Evolutionary conservation across 2,113 vertebrate species (phyloP), one percentile per base, ranked within the genome.

Genomic region (Apodemus sylvaticus): DNA sequence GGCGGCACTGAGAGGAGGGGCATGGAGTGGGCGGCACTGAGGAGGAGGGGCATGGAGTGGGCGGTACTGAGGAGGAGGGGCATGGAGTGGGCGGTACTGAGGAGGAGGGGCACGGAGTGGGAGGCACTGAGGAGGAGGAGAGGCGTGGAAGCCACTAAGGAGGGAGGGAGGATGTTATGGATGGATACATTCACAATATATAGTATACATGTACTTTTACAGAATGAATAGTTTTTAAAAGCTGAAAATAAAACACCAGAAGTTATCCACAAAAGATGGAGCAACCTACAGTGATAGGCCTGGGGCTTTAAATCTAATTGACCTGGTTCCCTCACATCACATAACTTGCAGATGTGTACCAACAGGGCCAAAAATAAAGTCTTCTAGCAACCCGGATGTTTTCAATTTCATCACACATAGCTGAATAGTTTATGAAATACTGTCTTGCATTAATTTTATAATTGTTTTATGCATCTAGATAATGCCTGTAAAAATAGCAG

Each of bases 401-500:
- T 93, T 64, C 71, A 24, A 45, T 62, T 48, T 87, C 19, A 89
- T 86, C 5, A 53, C 39, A 78, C 51, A 36, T 73, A 86, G 55
- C n/a, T 92, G 20, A 94, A 88, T 64, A 36, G 2, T 45, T 89
- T 86, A 89, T n/a, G 34, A 70, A 90, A 79, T 93, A 66, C 16
- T 83, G 11, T 36, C 45, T 70, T 51, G 48, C 1, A 34, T 82
- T 77, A 81, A 42, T 92, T 62, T 45, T 86, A 36, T 82, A 68
- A 92, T 60, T 81, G 14, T 66, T 77, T 91, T 64, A 86, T 8
- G 73, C 93, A 88, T 51, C 53, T 45, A 87, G 87, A 92, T 53
- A 73, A 36, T 20, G 73, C 45, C 64, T 53, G 31, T 34, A 78
- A 92, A 92, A 58, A 39, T 11, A 22, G 13, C 8, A 82, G 79